Evolutionary conservation across 2,888 invertebrate species (phyloP).

Genomic region (Calameuta filiformis): DNA sequence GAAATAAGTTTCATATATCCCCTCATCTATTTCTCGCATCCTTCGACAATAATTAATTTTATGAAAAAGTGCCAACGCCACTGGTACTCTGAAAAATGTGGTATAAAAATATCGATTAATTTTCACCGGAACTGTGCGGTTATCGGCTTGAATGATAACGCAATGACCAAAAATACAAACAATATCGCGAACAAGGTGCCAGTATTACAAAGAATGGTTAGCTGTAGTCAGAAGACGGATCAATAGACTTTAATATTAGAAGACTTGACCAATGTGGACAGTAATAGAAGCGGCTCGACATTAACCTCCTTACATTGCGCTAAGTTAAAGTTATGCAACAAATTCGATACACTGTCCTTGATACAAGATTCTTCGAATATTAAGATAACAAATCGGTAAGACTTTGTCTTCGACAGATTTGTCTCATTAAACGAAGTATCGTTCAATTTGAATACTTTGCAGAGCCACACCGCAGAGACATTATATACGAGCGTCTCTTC

Average conservation of each 20-base stretch:
- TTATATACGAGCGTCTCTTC: background rate
- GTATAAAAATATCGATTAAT: background rate
- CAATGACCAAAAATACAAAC: background rate
- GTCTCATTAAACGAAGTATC: background rate
- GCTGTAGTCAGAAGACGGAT: background rate
- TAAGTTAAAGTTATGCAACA: background rate
- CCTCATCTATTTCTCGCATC: background rate
- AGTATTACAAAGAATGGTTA: background rate
- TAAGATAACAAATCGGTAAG: background rate
- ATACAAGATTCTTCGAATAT: background rate
- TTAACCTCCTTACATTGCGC: background rate
- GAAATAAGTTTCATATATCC: background rate
- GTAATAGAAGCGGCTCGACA: background rate
- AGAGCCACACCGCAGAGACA: background rate
- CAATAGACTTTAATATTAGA: background rate
- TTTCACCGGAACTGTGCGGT: background rate
- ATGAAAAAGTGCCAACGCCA: background rate
- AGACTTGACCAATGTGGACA: background rate
- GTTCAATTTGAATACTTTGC: background rate
- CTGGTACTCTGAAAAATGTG: background rate
- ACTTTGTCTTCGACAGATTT: background rate
- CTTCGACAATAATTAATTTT: background rate
- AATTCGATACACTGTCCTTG: background rate
- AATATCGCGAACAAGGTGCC: background rate
- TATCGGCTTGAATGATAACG: background rate